These are phyloP conservation scores for Mirounga angustirostris DNA, from an alignment of 2,113 vertebrate species.

Conservation along the genomic window DNA sequence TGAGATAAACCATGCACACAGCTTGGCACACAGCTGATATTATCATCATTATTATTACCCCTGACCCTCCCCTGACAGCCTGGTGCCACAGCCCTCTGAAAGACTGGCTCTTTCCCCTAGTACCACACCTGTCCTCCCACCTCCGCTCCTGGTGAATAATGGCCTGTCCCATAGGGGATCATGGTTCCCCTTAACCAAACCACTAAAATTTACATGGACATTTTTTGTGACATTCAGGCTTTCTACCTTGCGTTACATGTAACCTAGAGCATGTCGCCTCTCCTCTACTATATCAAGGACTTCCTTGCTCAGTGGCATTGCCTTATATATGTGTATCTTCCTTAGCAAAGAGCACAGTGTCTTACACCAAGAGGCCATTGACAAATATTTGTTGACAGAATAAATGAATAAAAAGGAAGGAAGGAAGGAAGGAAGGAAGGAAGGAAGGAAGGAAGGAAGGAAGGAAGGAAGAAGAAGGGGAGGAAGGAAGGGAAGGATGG, in stretches of 20 bases:
- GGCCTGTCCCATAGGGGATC: not conserved
- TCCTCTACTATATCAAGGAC: not conserved
- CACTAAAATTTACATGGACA: not conserved
- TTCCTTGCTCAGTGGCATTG: no score
- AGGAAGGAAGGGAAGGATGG: no score
- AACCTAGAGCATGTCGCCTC: not conserved
- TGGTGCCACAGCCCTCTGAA: not conserved
- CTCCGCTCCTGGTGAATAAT: not conserved
- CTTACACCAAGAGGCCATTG: not conserved
- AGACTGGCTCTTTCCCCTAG: not conserved
- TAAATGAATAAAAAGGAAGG: not conserved
- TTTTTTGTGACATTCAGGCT: not conserved
- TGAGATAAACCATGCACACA: not conserved
- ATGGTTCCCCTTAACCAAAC: not conserved
- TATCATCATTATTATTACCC: not conserved
- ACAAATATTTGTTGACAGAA: conserved; percentile 3
- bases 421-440: not conserved
- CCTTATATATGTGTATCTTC: not conserved
- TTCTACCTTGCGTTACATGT: not conserved
- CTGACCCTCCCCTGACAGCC: no score
- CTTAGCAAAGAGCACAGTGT: not conserved
- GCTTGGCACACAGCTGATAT: not conserved
- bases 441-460: no score
- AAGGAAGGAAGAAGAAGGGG: no score
- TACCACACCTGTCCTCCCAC: not conserved